A percentile compares a stretch with the other conserved stretches of the same genome.
phyloP scores from a whole-genome alignment of 2,797 vertebrate species.

The Gadopsis marmoratus region DNA sequence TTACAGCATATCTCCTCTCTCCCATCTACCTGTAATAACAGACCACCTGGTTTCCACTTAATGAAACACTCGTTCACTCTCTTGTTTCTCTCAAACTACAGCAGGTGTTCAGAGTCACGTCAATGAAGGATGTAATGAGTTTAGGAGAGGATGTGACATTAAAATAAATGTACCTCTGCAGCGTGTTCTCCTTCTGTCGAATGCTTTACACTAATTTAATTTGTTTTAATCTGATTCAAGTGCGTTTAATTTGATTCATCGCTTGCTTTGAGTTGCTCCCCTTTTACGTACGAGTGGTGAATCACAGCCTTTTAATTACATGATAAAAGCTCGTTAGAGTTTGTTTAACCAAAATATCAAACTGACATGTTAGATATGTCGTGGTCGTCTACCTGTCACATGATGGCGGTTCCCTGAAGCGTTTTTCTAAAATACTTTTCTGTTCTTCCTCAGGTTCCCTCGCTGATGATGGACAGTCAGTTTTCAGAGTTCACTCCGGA shows the following conservation, averaged over 20 bases:
- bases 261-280: background rate
- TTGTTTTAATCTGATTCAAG: conserved; percentile 35
- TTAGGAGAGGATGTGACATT: conserved; percentile 23
- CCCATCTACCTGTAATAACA: background rate
- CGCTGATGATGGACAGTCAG: conserved; percentile 97
- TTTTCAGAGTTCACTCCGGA: conserved; percentile 98
- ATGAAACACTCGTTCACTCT: background rate
- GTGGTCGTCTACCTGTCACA: background rate
- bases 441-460: conserved; percentile 87
- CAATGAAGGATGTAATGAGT: conserved; percentile 20
- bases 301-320: background rate
- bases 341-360: background rate
- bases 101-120: conserved; percentile 11
- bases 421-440: background rate
- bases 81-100: background rate
- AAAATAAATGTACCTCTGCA: conserved; percentile 12
- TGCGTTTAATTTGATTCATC: conserved; percentile 33
- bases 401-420: background rate
- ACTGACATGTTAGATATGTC: background rate
- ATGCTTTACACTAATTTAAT: conserved; percentile 30
- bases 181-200: background rate
- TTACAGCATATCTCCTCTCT: background rate
- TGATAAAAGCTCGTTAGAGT: conserved; percentile 1
- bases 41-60: conserved; percentile 1
- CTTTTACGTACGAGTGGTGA: background rate